Percentiles rank a stretch among this genome's conserved stretches.
These are phyloP conservation scores for Sebastes melanostomus DNA, from an alignment of 2,797 vertebrate genomes.

Conservation along the genomic window DNA sequence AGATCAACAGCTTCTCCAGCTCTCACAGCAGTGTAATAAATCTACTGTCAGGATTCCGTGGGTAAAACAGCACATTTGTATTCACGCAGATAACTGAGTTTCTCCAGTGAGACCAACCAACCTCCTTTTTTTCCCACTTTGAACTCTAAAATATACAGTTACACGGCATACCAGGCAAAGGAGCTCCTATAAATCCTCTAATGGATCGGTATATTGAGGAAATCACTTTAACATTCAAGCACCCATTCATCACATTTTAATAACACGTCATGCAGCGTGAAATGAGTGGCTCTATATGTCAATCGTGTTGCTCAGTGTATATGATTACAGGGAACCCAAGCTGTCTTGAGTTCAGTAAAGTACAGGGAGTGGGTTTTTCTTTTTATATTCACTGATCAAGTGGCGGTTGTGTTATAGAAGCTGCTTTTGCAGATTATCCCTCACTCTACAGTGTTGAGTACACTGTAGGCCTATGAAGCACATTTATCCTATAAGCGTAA, in stretches of 20 bases:
- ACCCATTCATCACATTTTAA: conserved; percentile 34
- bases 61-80: conserved; percentile 8
- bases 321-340: background rate
- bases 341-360: background rate
- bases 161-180: background rate
- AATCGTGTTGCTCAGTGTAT: background rate
- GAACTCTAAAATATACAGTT: conserved; percentile 17
- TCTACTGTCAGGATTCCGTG: conserved; percentile 17
- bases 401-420: background rate
- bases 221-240: background rate
- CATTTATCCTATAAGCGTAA: background rate
- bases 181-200: background rate
- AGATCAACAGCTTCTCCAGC: conserved; percentile 2
- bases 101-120: conserved; percentile 17
- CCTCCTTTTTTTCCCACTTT: background rate
- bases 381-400: background rate
- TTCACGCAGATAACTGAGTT: conserved; percentile 22
- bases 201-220: background rate
- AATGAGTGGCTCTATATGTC: background rate
- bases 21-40: conserved; percentile 1
- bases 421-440: background rate
- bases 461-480: background rate
- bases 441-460: background rate
- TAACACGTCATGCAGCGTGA: background rate
- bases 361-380: background rate